phyloP scores from a whole-genome alignment of 2,113 vertebrate genomes.

The Zosterops borbonicus region DNA sequence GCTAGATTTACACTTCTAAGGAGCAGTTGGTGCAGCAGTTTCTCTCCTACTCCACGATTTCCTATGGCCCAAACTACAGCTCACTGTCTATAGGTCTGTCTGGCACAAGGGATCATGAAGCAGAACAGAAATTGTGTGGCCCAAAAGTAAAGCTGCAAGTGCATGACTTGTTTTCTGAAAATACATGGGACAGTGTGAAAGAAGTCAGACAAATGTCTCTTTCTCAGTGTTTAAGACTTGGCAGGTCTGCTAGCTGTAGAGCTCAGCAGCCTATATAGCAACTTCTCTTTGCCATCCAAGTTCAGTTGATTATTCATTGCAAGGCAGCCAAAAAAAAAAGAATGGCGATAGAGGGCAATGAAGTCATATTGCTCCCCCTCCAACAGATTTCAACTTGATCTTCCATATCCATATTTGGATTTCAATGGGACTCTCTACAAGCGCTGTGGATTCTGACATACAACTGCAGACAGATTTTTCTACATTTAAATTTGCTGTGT shows the following conservation, averaged over 20 bases:
- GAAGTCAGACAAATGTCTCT: slow-evolving; percentile 64
- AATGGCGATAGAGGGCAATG: slow-evolving; percentile 42
- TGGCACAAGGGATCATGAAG: slow-evolving; percentile 45
- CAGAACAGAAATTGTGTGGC: slow-evolving; percentile 40
- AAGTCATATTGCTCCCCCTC: slow-evolving; percentile 32
- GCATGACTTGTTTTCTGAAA: slow-evolving; percentile 66
- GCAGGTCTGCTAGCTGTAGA: slow-evolving; percentile 42
- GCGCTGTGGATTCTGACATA: not conserved
- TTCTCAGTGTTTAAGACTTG: slow-evolving; percentile 51
- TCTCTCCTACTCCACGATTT: slow-evolving; percentile 21
- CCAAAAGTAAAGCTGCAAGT: slow-evolving; percentile 51
- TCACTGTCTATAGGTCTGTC: slow-evolving; percentile 49
- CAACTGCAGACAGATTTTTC: not conserved
- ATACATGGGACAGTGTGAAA: slow-evolving; percentile 64
- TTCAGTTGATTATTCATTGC: slow-evolving; percentile 49
- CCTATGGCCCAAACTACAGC: slow-evolving; percentile 13
- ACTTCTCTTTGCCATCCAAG: slow-evolving; percentile 34
- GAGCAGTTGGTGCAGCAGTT: slow-evolving; percentile 13
- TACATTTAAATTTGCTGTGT: not conserved
- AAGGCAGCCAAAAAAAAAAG: slow-evolving; percentile 37
- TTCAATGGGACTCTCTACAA: slow-evolving; percentile 10
- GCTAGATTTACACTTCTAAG: slow-evolving; percentile 40
- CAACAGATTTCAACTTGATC: not conserved
- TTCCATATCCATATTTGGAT: slow-evolving; percentile 19
- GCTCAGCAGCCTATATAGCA: slow-evolving; percentile 49